Conservation (phyloP, 2,113 vertebrate species). For the Xerus inauris region DNA sequence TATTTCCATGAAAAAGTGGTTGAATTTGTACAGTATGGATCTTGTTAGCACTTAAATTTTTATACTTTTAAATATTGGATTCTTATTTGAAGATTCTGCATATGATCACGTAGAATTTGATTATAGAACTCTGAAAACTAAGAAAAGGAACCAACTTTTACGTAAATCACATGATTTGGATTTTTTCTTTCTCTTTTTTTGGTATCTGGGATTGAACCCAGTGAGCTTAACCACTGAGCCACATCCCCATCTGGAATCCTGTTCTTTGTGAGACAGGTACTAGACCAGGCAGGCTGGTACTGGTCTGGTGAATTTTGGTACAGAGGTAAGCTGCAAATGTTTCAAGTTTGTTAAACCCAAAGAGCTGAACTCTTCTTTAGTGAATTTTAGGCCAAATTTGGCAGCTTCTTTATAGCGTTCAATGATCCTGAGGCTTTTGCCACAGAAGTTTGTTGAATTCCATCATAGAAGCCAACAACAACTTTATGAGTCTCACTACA, state of each 20-base stretch:
- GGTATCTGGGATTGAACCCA: no score
- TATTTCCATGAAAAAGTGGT: neutral
- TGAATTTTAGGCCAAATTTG: neutral
- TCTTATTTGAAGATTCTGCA: constrained; percentile 45
- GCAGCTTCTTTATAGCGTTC: neutral
- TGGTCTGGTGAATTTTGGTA: neutral
- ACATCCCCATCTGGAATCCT: neutral
- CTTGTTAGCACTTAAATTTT: neutral
- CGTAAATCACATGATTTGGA: neutral
- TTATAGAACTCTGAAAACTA: neutral
- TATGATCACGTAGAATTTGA: constrained; percentile 27
- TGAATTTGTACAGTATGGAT: neutral
- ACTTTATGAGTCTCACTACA: neutral
- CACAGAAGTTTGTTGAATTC: neutral
- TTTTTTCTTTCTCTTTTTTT: neutral
- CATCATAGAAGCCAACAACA: constrained; percentile 3
- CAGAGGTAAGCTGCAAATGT: neutral
- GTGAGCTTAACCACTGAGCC: no score
- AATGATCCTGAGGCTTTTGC: constrained; percentile 3
- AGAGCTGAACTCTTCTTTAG: neutral
- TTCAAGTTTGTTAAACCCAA: neutral
- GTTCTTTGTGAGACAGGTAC: neutral
- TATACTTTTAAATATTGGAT: constrained; percentile 16
- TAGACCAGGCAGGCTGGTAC: neutral
- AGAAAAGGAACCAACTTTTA: constrained; percentile 17